Conservation (phyloP, 2,888 invertebrate species). For the Limnephilus marmoratus region DNA sequence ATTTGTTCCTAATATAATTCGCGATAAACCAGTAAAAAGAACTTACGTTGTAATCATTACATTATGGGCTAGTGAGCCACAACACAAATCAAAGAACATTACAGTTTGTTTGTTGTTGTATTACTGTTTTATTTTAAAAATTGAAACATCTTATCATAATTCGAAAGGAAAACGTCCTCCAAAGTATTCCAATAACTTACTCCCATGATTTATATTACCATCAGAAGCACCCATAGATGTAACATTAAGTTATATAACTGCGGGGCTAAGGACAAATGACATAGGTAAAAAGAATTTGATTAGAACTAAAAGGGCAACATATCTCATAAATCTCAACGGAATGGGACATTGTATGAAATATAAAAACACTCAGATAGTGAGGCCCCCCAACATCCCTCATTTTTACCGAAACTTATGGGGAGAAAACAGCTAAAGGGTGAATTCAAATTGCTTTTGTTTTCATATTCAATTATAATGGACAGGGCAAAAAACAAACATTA, state of each 20-base stretch:
- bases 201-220: neutral
- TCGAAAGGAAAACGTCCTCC: neutral
- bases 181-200: constrained; percentile 12
- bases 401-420: constrained; percentile 10
- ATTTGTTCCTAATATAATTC: too few relatives aligned
- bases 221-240: constrained; percentile 21
- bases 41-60: too few relatives aligned
- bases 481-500: constrained; percentile 39
- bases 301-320: neutral
- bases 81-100: too few relatives aligned
- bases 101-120: too few relatives aligned
- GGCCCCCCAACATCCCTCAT: neutral
- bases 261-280: constrained; percentile 9
- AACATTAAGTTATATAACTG: constrained; percentile 6
- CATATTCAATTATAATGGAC: constrained; percentile 14
- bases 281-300: constrained; percentile 44
- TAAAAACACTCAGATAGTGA: neutral
- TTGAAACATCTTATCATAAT: neutral
- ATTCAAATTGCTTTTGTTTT: constrained; percentile 44
- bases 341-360: constrained; percentile 8
- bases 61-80: too few relatives aligned
- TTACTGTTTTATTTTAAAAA: neutral
- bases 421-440: constrained; percentile 32
- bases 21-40: too few relatives aligned
- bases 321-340: constrained; percentile 23